Base-by-base conservation (phyloP, 2,113 vertebrate genomes). In the Sarotherodon lohbergeri region DNA sequence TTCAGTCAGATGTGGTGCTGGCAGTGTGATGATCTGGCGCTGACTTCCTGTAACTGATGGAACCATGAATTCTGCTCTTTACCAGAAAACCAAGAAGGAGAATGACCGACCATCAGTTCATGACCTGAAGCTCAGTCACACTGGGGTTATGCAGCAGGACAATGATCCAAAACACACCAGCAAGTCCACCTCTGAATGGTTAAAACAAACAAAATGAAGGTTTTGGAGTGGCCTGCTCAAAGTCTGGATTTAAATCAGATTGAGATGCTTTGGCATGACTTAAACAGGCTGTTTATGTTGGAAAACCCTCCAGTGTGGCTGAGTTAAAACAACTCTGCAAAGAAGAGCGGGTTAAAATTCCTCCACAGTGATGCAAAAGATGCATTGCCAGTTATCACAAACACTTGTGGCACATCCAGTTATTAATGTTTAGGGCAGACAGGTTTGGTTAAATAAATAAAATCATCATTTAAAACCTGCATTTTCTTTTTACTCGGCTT, bases 401-500 rank as follows among this genome's bases (percentile, higher is more conserved):
- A 73, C 39, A 43, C 66, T 27, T 46, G 13, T 46, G 68, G 68
- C 39, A 73, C 22, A 46, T 9, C 39, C 24, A 46, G 39, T 27
- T 27, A 73, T 27, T 16, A 24, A 16, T 0, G 2, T 27, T 73
- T 73, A 0, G 68, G 12, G 39, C 12, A 73, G 39, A 0, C 13
- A 27, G 68, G 68, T 46, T 73, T 46, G 39, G 0, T 43, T 46
- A 46, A 73, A 46, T 46, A 46, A 46, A 73, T 73, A 43, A 73
- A 43, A 27, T 46, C 39, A 46, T 73, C 2, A 46, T 6, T 73
- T 73, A 46, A 73, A 73, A 73, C 39, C 8, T 27, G 36, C 39
- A 27, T 22, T 73, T 27, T 73, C 39, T 17, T 27, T 71, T 71
- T 27, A 43, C 39, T 43, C 7, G 5, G n/a, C 12, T 46, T 71